Base-by-base conservation (phyloP, 2,888 invertebrate species). In the Netelia melanura region DNA sequence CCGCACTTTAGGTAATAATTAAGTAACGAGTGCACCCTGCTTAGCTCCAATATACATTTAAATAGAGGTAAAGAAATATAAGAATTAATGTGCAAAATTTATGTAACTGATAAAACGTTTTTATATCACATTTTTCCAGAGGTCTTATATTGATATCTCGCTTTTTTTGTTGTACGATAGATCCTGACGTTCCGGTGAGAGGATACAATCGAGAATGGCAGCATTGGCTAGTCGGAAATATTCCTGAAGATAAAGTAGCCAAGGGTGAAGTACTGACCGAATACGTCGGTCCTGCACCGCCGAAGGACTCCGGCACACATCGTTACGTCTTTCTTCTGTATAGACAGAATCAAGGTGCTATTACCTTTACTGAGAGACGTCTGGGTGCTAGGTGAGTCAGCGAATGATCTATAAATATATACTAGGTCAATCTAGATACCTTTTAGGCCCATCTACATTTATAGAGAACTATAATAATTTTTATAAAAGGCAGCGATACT, bases 171-270 rank as follows among this genome's bases (percentile, higher is more conserved):
- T 11, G 44, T 71, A 52, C 58, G 72, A 14, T 64, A 94, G 94
- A 94, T 90, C 92, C 93, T 1, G 94, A 94, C 78, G 90, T 87
- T 5, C 93, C 93, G 21, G 90, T 89, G 1, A 90, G 89, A 74
- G 92, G 92, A 71, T 92, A 93, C 67, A 92, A 91, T 65, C 90
- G 93, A 1, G 94, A 94, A 81, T 94, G 91, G 84, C 91, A 92
- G 14, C 94, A 94, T 68, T 94, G 94, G 94, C 83, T 94, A 6
- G 94, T 94, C 0, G 94, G 93, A 62, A 94, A 94, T 86, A 93
- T 94, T 75, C 94, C 94, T 0, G 94, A 93, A 82, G 93, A 93
- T 72, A 92, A 92, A 74, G 89, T 94, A 0, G 88, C 90, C 0
- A 93, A 92, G 65, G 94, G 94, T 10, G 93, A 94, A 86, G 90